Evolutionary conservation across 2,888 invertebrate species (phyloP).

Genomic region (Heliconius cydno): DNA sequence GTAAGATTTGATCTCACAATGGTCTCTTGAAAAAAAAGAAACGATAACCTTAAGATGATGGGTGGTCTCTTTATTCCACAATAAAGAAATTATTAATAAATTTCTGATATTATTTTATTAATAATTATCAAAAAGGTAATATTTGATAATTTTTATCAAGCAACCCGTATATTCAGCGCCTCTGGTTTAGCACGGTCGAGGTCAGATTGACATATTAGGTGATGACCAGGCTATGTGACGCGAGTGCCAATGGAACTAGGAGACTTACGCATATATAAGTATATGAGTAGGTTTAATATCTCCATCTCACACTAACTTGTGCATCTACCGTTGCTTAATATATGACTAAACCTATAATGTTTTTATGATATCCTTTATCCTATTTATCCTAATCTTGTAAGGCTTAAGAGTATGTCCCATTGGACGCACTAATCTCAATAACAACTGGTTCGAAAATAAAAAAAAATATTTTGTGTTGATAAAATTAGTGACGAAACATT

Average conservation of each 20-base stretch:
- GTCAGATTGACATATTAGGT: constrained; percentile 75
- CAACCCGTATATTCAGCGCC: constrained; percentile 8
- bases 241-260: constrained; percentile 62
- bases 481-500: no score
- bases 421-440: not conserved
- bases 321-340: not conserved
- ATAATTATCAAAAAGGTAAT: not conserved
- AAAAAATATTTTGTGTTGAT: no score
- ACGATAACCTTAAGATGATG: no score
- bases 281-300: constrained; percentile 31
- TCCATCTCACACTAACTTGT: constrained; percentile 28
- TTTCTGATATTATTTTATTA: not conserved
- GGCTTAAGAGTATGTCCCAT: not conserved
- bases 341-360: not conserved
- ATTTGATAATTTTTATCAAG: not conserved
- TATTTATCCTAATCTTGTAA: not conserved
- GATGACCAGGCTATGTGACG: constrained; percentile 67
- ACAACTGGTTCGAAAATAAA: not conserved
- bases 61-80: no score
- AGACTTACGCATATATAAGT: constrained; percentile 36
- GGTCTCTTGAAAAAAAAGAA: no score
- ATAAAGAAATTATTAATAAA: no score
- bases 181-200: constrained; percentile 55
- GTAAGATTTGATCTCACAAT: not conserved
- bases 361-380: not conserved